A percentile compares a stretch with the other conserved stretches of the same genome.
Evolutionary conservation across 2,113 vertebrate species (phyloP).

Genomic region (Archilochus colubris): DNA sequence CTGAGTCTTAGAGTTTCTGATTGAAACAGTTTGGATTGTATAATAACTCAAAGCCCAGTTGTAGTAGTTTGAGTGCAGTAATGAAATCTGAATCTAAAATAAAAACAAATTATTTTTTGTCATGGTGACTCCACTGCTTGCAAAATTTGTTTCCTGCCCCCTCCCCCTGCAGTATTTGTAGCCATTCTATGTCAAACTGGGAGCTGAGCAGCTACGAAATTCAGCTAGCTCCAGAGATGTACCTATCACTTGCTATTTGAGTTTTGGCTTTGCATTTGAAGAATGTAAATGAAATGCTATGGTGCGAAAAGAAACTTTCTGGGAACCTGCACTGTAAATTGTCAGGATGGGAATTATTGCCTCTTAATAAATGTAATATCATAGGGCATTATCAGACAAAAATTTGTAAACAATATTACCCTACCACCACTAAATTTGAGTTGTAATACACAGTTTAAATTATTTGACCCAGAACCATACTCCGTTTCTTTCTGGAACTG

Average conservation of each 20-base stretch:
- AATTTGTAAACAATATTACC: background rate
- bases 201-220: slow-evolving; percentile 38
- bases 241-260: background rate
- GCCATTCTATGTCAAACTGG: background rate
- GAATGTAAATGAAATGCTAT: background rate
- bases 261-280: background rate
- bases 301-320: background rate
- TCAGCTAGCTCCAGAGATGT: background rate
- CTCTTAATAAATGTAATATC: slow-evolving; percentile 50
- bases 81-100: slow-evolving; percentile 87
- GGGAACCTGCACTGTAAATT: slow-evolving; percentile 6
- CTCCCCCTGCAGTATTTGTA: slow-evolving; percentile 22
- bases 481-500: background rate
- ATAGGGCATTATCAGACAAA: background rate
- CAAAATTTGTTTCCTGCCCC: slow-evolving; percentile 75
- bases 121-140: slow-evolving; percentile 82
- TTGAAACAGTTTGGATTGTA: slow-evolving; percentile 85
- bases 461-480: background rate
- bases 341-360: slow-evolving; percentile 32
- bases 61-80: slow-evolving; percentile 84
- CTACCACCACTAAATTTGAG: background rate
- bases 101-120: slow-evolving; percentile 88
- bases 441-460: background rate
- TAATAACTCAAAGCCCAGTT: slow-evolving; percentile 82
- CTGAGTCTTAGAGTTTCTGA: slow-evolving; percentile 85